Evolutionary conservation across 2,113 vertebrate genomes (phyloP), one percentile per base, ranked within the genome.

Genomic region (Serilophus lunatus): DNA sequence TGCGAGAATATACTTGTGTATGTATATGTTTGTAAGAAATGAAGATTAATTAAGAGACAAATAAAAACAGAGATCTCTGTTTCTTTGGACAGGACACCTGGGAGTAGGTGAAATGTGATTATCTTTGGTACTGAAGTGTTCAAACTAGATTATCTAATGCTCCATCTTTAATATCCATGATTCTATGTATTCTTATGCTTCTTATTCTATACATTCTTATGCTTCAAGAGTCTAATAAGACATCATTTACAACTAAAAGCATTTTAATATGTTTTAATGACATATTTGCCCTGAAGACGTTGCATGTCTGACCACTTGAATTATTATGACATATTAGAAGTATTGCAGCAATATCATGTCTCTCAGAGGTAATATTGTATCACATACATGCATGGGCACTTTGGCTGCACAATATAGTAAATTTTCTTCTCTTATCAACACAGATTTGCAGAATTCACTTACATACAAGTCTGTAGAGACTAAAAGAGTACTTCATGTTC

Each of bases 401-500:
- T 82, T 51, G 87, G 91, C 42, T 64, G 19, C 25, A 63, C 83
- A 91, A 45, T 26, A 45, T 0, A n/a, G 57, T 35, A 3, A 12
- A 42, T 88, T 78, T 71, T 53, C 90, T 87, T 89, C 85, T 84
- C 90, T 93, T 89, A 49, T 31, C 74, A 76, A 51, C 45, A 45
- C 68, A 72, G 60, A 59, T 93, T 92, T 95, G 49, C 80, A 90
- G 70, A 47, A 51, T 85, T 66, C 90, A 59, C 57, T 94, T 70
- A 54, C 59, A 28, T 74, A 40, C 7, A 36, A 69, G 59, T 7
- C 61, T 87, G 38, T 9, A 77, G 51, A 86, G 42, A 95, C 77
- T 86, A 28, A 87, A 68, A 87, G 47, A 91, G 18, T 61, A 33
- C 40, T 90, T 87, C 18, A 75, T 26, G 72, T 77, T 78, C 42